These are phyloP conservation scores for Magallana angulata DNA, from an alignment of 1,140 invertebrate genomes.

Conservation along the genomic window DNA sequence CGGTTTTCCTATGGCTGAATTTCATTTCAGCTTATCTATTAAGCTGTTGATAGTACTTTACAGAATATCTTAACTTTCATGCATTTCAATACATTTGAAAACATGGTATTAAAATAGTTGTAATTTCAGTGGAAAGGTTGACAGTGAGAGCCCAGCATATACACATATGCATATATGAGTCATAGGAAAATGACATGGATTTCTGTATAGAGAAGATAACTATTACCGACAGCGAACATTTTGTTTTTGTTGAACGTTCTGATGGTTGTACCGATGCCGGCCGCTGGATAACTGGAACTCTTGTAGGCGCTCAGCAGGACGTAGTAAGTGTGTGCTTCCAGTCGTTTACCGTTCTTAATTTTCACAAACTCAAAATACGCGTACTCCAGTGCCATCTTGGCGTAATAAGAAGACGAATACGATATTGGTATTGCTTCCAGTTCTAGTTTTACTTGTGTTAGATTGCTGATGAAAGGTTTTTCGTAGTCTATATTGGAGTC, in stretches of 20 bases:
- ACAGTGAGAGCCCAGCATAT: too few species aligned
- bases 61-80: too few species aligned
- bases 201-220: background rate
- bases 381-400: background rate
- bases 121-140: too few species aligned
- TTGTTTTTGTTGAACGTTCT: background rate
- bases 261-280: background rate
- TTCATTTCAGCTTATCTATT: too few species aligned
- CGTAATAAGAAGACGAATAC: background rate
- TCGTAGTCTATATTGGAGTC: background rate
- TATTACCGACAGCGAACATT: conserved; percentile 9
- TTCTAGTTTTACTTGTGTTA: conserved; percentile 3
- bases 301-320: background rate
- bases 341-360: background rate
- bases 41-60: too few species aligned
- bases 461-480: background rate
- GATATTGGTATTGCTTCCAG: background rate
- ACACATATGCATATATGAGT: too few species aligned
- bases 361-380: conserved; percentile 23
- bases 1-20: too few species aligned
- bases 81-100: too few species aligned
- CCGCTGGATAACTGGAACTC: conserved; percentile 7
- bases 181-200: too few species aligned
- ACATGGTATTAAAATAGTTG: too few species aligned
- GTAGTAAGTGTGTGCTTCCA: background rate